Evolutionary conservation across 1,140 invertebrate species (phyloP).

Genomic region (Drosophila santomea): DNA sequence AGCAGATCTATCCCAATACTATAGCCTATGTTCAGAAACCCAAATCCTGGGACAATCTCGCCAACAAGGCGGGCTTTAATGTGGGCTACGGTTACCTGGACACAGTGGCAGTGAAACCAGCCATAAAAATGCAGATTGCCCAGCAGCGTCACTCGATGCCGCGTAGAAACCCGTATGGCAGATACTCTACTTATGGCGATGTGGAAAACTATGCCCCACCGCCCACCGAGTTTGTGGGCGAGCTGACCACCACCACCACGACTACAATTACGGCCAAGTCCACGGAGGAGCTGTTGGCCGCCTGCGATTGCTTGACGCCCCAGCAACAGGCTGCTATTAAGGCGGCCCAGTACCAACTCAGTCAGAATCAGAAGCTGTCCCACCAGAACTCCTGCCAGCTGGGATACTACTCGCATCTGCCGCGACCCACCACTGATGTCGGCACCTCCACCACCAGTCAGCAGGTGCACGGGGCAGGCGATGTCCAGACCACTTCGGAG

Average conservation of each 20-base stretch:
- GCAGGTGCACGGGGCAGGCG: constrained; percentile 48
- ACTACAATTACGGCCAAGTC: constrained; percentile 88
- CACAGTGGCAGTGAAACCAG: constrained; percentile 86
- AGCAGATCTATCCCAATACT: constrained; percentile 80
- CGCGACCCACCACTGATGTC: constrained; percentile 72
- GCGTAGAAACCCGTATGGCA: constrained; percentile 85
- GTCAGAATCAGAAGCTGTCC: constrained; percentile 70
- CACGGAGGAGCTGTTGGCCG: constrained; percentile 90
- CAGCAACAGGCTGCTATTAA: constrained; percentile 75
- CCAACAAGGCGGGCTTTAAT: constrained; percentile 92
- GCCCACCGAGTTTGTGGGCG: constrained; percentile 85
- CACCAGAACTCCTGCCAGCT: constrained; percentile 82
- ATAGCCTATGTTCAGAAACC: constrained; percentile 89
- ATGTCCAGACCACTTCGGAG: constrained; percentile 76
- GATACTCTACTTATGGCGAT: constrained; percentile 84
- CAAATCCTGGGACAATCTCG: constrained; percentile 94
- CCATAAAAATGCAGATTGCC: constrained; percentile 85
- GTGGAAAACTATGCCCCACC: constrained; percentile 84
- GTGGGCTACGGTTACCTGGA: constrained; percentile 93
- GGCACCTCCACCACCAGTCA: constrained; percentile 65
- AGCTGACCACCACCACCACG: constrained; percentile 86
- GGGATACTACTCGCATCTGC: constrained; percentile 83
- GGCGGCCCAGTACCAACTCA: constrained; percentile 76
- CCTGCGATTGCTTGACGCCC: constrained; percentile 67
- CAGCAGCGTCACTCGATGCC: constrained; percentile 85